Percentiles rank a stretch among this genome's conserved stretches.
phyloP scores from a whole-genome alignment of 2,888 invertebrate genomes.

The Lypha dubia region DNA sequence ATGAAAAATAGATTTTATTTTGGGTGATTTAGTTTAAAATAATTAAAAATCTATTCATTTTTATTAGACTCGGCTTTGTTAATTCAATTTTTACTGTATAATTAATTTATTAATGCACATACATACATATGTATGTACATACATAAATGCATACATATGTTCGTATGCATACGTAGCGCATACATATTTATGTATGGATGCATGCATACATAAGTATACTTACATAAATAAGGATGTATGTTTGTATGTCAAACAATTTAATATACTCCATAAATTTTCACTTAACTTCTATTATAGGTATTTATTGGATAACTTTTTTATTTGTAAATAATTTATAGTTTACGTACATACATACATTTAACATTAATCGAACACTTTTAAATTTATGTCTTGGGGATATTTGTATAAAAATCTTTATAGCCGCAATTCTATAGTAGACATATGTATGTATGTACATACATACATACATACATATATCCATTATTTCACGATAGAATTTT shows the following conservation, averaged over 20 bases:
- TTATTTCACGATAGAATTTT: conserved; percentile 15
- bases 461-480: no score
- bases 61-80: no score
- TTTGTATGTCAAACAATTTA: neutral
- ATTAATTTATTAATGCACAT: neutral
- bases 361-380: conserved; percentile 10
- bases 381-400: neutral
- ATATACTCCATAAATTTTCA: neutral
- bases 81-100: neutral
- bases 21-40: no score
- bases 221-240: neutral
- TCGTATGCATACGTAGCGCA: neutral
- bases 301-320: conserved; percentile 6
- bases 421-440: neutral
- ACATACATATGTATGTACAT: neutral
- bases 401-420: conserved; percentile 3
- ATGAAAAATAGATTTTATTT: no score
- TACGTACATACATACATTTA: neutral
- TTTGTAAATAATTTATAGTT: conserved; percentile 1
- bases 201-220: no score
- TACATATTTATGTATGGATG: neutral
- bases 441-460: no score
- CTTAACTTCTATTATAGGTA: conserved; percentile 18
- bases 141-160: neutral
- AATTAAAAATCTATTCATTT: no score